Conservation (phyloP, 2,113 vertebrate species). For the Bucco capensis region DNA sequence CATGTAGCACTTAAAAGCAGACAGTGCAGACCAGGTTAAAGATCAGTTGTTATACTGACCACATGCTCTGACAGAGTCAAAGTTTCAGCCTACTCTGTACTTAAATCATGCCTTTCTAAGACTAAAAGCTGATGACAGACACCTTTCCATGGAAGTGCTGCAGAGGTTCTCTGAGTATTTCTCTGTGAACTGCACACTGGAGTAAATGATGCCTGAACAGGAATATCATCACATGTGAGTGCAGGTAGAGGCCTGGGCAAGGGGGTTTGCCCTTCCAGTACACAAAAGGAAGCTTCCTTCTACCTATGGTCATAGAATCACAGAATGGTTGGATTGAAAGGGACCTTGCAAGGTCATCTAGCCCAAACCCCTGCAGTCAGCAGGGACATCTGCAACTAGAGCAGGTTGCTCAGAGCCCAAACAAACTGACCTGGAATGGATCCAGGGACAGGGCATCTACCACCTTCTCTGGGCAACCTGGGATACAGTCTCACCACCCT, state of each 20-base stretch:
- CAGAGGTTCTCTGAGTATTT: not conserved
- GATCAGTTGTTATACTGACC: not conserved
- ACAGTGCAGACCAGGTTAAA: not conserved
- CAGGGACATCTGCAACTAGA: too few species aligned
- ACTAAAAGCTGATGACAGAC: not conserved
- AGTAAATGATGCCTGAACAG: not conserved
- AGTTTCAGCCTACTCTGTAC: not conserved
- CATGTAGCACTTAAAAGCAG: not conserved
- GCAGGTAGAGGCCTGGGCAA: fast-evolving
- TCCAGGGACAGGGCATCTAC: too few species aligned
- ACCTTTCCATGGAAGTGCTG: not conserved
- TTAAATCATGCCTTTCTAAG: not conserved
- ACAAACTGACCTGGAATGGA: too few species aligned
- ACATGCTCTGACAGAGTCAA: not conserved
- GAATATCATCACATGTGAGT: not conserved
- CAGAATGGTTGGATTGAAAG: too few species aligned
- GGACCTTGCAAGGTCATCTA: too few species aligned
- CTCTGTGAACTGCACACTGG: not conserved
- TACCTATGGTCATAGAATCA: not conserved
- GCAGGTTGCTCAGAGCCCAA: too few species aligned
- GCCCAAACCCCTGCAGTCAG: too few species aligned
- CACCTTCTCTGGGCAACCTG: too few species aligned
- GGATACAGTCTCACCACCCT: too few species aligned
- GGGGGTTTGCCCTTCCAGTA: not conserved
- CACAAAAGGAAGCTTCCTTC: not conserved